Evolutionary conservation across 2,113 vertebrate genomes (phyloP).

Genomic region (Chinchilla lanigera): DNA sequence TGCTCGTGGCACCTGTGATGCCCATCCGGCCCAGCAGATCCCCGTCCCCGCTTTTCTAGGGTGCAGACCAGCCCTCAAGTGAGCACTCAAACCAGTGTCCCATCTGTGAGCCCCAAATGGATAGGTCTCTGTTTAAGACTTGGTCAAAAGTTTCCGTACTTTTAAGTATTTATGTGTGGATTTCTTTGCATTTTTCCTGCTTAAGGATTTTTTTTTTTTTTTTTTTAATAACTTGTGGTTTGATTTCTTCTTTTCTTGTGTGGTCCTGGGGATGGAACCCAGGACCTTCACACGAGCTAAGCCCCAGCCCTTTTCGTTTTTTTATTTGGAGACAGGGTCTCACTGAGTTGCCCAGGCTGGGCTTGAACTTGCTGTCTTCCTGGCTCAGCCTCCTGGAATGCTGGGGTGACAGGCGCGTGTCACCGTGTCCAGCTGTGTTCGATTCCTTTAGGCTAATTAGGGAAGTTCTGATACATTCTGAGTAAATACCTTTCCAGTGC

Average conservation of each 20-base stretch:
- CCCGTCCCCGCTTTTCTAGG: not conserved
- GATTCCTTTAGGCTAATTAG: not conserved
- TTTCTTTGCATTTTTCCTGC: not conserved
- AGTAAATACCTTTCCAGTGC: not conserved
- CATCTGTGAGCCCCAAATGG: not conserved
- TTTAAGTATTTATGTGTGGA: not conserved
- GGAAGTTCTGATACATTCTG: not conserved
- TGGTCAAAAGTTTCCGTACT: not conserved
- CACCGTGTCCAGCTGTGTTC: not conserved
- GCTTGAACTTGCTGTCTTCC: not conserved
- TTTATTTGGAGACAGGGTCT: not conserved
- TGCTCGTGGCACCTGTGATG: fast-evolving
- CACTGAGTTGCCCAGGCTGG: not conserved
- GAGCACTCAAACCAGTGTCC: not conserved
- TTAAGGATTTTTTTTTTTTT: not conserved
- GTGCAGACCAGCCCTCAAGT: not conserved
- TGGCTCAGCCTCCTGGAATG: not conserved
- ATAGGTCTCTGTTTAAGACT: not conserved
- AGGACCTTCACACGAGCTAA: not conserved
- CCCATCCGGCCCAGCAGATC: not conserved
- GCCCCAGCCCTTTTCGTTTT: not conserved
- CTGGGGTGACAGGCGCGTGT: not conserved
- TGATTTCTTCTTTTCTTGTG: not conserved
- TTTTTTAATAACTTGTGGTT: not conserved
- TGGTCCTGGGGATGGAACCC: not conserved